Conservation (phyloP, 2,888 invertebrate genomes). For the Cotesia congregata region DNA sequence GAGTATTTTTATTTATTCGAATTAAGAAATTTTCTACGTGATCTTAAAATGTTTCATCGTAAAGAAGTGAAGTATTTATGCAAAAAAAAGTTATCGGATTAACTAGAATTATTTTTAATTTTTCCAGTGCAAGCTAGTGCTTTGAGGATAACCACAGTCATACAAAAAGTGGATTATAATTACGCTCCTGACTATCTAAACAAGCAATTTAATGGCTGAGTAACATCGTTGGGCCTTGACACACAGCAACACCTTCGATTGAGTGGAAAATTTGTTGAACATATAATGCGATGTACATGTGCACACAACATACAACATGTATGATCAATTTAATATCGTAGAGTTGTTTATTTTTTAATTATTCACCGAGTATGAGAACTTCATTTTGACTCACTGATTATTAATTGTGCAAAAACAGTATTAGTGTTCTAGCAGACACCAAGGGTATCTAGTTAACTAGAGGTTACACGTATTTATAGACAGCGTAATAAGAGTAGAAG, state of each 20-base stretch:
- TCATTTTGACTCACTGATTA: not conserved
- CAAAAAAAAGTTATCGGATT: not conserved
- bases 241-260: constrained; percentile 40
- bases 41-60: too few relatives aligned
- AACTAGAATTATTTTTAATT: too few relatives aligned
- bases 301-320: not conserved
- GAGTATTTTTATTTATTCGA: too few relatives aligned
- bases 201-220: constrained; percentile 48
- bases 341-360: not conserved
- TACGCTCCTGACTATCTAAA: not conserved
- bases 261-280: constrained; percentile 42
- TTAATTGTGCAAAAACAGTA: not conserved
- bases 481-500: not conserved
- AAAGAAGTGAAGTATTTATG: not conserved
- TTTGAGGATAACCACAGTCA: not conserved
- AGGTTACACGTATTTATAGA: not conserved
- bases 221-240: constrained; percentile 38
- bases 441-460: not conserved
- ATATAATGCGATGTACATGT: not conserved
- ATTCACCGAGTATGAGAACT: not conserved
- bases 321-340: not conserved
- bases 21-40: too few relatives aligned
- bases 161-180: not conserved
- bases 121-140: constrained; percentile 2
- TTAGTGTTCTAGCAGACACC: not conserved